Conservation (phyloP, 1,140 invertebrate species). For the Drosophila kurseongensis region DNA sequence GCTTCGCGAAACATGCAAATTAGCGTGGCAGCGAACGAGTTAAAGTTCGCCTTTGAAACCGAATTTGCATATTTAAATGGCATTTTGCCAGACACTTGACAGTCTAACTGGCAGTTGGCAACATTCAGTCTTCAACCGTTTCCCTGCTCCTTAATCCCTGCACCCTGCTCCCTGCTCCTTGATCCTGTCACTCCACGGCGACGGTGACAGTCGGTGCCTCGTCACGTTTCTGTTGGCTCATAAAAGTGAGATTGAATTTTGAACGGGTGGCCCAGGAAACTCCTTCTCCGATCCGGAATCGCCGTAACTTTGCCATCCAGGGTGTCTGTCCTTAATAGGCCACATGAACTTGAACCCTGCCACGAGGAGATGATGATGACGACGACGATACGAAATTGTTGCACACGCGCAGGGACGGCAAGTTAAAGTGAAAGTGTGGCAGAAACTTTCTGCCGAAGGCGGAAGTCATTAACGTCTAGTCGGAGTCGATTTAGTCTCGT, state of each 20-base stretch:
- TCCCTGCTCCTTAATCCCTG: background rate
- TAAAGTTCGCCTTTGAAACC: constrained; percentile 70
- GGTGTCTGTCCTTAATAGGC: constrained; percentile 69
- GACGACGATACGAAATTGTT: constrained; percentile 56
- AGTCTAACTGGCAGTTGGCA: constrained; percentile 56
- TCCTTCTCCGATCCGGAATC: constrained; percentile 29
- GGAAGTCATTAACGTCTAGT: constrained; percentile 73
- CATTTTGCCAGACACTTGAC: constrained; percentile 72
- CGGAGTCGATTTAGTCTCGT: constrained; percentile 25
- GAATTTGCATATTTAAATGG: constrained; percentile 83
- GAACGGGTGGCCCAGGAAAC: constrained; percentile 53
- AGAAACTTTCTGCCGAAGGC: constrained; percentile 49
- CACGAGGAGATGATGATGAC: constrained; percentile 16
- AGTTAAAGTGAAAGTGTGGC: constrained; percentile 52
- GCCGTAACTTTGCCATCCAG: constrained; percentile 57
- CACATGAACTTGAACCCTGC: constrained; percentile 72
- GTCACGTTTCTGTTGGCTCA: constrained; percentile 78
- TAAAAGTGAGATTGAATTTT: constrained; percentile 82
- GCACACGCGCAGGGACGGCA: constrained; percentile 48
- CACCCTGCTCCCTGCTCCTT: constrained; percentile 14
- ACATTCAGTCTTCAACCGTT: constrained; percentile 32
- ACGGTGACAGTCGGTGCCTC: constrained; percentile 64
- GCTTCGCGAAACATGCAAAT: constrained; percentile 74
- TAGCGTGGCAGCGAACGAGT: constrained; percentile 73
- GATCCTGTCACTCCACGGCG: constrained; percentile 48